Evolutionary conservation across 2,113 vertebrate species (phyloP).

Genomic region (Lipophrys pholis): DNA sequence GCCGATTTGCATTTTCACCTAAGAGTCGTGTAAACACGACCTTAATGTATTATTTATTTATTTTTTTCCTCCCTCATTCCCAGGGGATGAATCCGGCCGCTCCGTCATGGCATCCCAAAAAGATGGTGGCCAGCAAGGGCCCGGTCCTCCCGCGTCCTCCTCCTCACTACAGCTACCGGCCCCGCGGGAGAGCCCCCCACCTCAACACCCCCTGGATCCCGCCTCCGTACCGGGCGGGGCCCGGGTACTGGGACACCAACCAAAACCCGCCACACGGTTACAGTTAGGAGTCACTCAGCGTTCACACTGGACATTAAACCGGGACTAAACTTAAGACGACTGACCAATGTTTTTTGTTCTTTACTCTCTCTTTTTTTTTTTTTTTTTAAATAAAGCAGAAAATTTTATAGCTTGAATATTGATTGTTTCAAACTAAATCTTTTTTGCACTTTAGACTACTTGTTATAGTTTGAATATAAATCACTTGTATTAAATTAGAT

Average conservation of each 20-base stretch:
- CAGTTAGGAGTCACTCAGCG: constrained; percentile 47
- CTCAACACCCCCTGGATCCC: constrained; percentile 68
- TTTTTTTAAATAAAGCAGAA: constrained; percentile 47
- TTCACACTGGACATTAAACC: constrained; percentile 59
- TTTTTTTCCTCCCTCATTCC: constrained; percentile 2
- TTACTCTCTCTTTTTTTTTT: neutral
- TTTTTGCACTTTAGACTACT: constrained; percentile 82
- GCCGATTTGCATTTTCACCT: too few relatives aligned
- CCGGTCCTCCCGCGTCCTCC: constrained; percentile 31
- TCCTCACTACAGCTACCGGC: constrained; percentile 73
- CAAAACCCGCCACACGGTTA: constrained; percentile 71
- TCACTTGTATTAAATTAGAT: constrained; percentile 68
- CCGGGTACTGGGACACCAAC: constrained; percentile 71
- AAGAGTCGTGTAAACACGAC: too few relatives aligned
- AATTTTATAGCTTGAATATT: constrained; percentile 54
- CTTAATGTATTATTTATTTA: neutral
- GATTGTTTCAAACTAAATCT: constrained; percentile 49
- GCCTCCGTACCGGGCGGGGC: constrained; percentile 68
- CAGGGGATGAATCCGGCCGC: constrained; percentile 65
- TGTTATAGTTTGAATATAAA: constrained; percentile 70
- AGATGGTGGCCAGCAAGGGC: constrained; percentile 40
- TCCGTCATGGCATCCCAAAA: constrained; percentile 70
- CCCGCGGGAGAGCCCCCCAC: constrained; percentile 73
- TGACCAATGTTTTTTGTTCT: constrained; percentile 53
- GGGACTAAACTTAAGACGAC: constrained; percentile 61